Evolutionary conservation across 2,888 invertebrate genomes (phyloP), one percentile per base, ranked within the genome.

Genomic region (Trichacis sp.): DNA sequence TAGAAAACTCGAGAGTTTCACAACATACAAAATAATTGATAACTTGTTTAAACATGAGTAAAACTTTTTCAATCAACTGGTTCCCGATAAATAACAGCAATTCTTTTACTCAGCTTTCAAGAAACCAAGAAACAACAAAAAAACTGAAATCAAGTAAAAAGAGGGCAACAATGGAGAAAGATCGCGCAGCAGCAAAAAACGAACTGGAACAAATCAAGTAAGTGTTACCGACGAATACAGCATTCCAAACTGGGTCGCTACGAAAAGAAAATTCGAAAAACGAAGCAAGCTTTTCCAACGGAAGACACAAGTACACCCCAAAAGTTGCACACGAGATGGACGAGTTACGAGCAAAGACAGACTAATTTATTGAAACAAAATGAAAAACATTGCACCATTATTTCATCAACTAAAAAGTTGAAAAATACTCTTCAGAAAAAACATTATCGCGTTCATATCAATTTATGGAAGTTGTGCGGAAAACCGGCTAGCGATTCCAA

Each of bases 151-250:
- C 11, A 33, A 33, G 33, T 33, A n/a, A 33, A n/a, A 33, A 33
- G 9, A 33, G 8, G 19, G 3, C n/a, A 8, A n/a, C 20, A 29
- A 36, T 20, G 24, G 19, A 11, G 19, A 20, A 48, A 15, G 29
- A 17, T 15, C 24, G 15, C 2, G 17, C 48, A 17, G 29, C 1
- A 6, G 11, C 48, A 17, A 14, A 5, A 33, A 29, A 12, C 11
- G 48, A 33, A 48, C 15, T 33, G 29, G 48, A 29, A 48, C 29
- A 48, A 33, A 48, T 29, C 8, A 33, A 33, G 48, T 48, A 15
- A 43, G n/a, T n/a, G n/a, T 33, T 33, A 33, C 33, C n/a, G 8
- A 6, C 8, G n/a, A n/a, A 33, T 11, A n/a, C 33, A n/a, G 8
- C 2, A 33, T 33, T 33, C 33, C 9, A n/a, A 33, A 33, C 33